A percentile compares a stretch with the other conserved stretches of the same genome.
These are phyloP conservation scores for Sthenelais limicola DNA, from an alignment of 2,888 invertebrate genomes.

Conservation along the genomic window DNA sequence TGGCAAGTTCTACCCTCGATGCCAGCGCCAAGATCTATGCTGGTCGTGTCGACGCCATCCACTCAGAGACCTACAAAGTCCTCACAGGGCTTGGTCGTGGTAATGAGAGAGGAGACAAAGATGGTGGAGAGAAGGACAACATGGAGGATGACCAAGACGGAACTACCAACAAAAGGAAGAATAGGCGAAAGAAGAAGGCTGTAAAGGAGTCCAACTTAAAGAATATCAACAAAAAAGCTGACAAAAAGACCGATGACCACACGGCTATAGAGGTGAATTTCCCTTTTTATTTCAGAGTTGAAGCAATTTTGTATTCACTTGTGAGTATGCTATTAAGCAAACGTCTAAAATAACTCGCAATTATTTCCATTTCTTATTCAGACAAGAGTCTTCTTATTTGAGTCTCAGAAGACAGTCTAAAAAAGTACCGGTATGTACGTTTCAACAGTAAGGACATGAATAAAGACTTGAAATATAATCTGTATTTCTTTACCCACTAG, in stretches of 20 bases:
- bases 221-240: constrained; percentile 71
- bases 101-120: constrained; percentile 1
- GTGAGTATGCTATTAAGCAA: too few relatives aligned
- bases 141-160: constrained; percentile 9
- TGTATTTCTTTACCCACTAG: constrained; percentile 51
- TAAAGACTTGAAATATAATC: neutral
- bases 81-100: constrained; percentile 75
- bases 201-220: constrained; percentile 72
- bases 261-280: too few relatives aligned
- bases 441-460: neutral
- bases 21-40: constrained; percentile 92
- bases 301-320: too few relatives aligned
- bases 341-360: too few relatives aligned
- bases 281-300: too few relatives aligned
- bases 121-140: neutral
- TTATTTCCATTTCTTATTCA: too few relatives aligned
- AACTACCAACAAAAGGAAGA: neutral
- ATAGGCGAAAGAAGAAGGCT: constrained; percentile 58
- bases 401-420: too few relatives aligned
- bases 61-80: constrained; percentile 85
- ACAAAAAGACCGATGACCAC: constrained; percentile 71
- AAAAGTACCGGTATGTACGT: too few relatives aligned
- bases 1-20: constrained; percentile 88
- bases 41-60: constrained; percentile 87
- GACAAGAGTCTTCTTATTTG: too few relatives aligned